Evolutionary conservation across 2,113 vertebrate species (phyloP).

Genomic region (Halichoeres trimaculatus): DNA sequence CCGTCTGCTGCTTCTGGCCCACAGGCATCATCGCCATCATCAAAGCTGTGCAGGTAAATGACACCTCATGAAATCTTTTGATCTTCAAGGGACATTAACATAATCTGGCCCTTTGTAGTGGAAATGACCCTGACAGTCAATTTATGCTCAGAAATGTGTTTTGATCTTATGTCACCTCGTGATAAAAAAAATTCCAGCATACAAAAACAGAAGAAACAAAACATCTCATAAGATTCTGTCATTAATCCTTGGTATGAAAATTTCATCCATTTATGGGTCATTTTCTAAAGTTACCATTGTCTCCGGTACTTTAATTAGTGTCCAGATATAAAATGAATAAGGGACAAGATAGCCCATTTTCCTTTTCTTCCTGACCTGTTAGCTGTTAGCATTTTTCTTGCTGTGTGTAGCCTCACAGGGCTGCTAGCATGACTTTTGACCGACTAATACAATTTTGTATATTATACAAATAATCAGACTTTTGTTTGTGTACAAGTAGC

Average conservation of each 20-base stretch:
- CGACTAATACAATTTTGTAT: no score
- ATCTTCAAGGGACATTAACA: constrained; percentile 25
- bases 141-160: not conserved
- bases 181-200: not conserved
- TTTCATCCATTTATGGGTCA: no score
- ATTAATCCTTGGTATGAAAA: not conserved
- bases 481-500: no score
- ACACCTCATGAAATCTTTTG: constrained; percentile 7
- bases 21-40: constrained; percentile 95
- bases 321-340: no score
- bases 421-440: no score
- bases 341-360: no score
- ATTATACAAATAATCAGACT: no score
- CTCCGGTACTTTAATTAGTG: no score
- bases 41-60: constrained; percentile 91
- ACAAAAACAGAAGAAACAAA: not conserved
- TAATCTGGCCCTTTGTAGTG: constrained; percentile 21
- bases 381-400: no score
- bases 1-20: constrained; percentile 96
- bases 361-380: no score
- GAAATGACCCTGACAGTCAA: constrained; percentile 17
- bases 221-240: not conserved
- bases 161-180: not conserved
- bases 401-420: no score
- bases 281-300: no score